Percentiles rank a stretch among this genome's conserved stretches.
Evolutionary conservation across 2,797 vertebrate species (phyloP).

Genomic region (Eulemur coronatus): DNA sequence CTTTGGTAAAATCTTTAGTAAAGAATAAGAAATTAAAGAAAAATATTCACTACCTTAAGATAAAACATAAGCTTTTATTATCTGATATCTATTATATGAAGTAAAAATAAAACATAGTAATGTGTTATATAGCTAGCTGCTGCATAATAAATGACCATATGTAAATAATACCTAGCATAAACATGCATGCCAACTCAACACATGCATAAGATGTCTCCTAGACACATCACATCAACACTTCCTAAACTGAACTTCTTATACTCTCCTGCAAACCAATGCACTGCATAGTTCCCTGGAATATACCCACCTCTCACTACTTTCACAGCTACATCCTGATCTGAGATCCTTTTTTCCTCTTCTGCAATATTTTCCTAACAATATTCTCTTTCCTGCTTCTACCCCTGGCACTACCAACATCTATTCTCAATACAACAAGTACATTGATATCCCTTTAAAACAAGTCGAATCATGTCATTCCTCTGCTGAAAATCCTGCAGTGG

Average conservation of each 20-base stretch:
- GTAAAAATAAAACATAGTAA: not conserved
- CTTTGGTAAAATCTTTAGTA: not conserved
- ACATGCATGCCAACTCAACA: not conserved
- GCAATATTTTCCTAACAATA: not conserved
- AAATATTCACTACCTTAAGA: not conserved
- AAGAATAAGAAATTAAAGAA: conserved; percentile 9
- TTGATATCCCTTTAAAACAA: not conserved
- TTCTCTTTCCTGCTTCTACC: not conserved
- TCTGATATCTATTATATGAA: not conserved
- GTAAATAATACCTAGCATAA: not conserved
- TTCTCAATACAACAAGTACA: not conserved
- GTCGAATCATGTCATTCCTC: not conserved
- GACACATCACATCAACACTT: not conserved
- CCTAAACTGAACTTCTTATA: not conserved
- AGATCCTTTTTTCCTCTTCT: not conserved
- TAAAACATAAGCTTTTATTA: not conserved
- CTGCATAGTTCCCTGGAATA: not conserved
- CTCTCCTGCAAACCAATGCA: not conserved
- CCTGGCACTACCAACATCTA: not conserved
- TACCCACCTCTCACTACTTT: not conserved
- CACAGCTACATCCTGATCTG: not conserved
- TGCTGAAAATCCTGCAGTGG: not conserved
- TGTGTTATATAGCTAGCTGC: not conserved
- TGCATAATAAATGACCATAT: not conserved
- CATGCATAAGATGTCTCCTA: not conserved